phyloP scores from a whole-genome alignment of 1,140 invertebrate genomes.

The Drosophila yakuba region DNA sequence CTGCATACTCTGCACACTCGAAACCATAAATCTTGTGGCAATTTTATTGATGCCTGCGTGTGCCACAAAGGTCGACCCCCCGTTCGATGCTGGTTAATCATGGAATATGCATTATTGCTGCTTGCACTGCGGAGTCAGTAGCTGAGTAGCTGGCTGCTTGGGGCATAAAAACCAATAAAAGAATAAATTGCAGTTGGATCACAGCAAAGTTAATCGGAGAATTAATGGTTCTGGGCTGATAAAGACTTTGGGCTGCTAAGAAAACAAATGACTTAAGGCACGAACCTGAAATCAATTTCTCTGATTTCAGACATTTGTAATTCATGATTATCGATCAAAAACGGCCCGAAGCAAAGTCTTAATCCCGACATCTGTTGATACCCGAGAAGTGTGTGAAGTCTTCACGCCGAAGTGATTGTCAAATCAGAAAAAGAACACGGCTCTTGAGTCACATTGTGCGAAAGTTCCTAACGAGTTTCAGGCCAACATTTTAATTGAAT shows the following conservation, averaged over 20 bases:
- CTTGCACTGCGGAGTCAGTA: slow-evolving; percentile 25
- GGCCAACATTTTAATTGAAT: slow-evolving; percentile 60
- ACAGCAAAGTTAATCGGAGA: not conserved
- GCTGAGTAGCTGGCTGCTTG: slow-evolving; percentile 22
- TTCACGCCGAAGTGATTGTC: slow-evolving; percentile 32
- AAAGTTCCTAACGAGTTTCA: slow-evolving; percentile 52
- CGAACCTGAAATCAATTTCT: slow-evolving; percentile 32
- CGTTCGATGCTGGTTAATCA: slow-evolving; percentile 28
- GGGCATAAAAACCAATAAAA: slow-evolving; percentile 20
- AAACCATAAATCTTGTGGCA: slow-evolving; percentile 73
- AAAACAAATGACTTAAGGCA: slow-evolving; percentile 52
- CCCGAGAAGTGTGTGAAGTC: slow-evolving; percentile 43
- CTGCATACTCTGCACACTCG: slow-evolving; percentile 13
- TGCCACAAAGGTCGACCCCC: slow-evolving; percentile 46
- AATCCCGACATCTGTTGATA: slow-evolving; percentile 39
- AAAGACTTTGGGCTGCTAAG: slow-evolving; percentile 16
- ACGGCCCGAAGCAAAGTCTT: not conserved
- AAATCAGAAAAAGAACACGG: slow-evolving; percentile 29
- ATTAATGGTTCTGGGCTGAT: slow-evolving; percentile 36
- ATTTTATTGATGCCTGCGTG: slow-evolving; percentile 63
- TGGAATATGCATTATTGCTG: slow-evolving; percentile 40
- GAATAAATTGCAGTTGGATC: slow-evolving; percentile 12
- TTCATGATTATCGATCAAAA: not conserved
- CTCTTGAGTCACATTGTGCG: slow-evolving; percentile 13
- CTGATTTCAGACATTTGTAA: not conserved